These are phyloP conservation scores for Pectinophora gossypiella DNA, from an alignment of 1,140 invertebrate species.

Conservation along the genomic window DNA sequence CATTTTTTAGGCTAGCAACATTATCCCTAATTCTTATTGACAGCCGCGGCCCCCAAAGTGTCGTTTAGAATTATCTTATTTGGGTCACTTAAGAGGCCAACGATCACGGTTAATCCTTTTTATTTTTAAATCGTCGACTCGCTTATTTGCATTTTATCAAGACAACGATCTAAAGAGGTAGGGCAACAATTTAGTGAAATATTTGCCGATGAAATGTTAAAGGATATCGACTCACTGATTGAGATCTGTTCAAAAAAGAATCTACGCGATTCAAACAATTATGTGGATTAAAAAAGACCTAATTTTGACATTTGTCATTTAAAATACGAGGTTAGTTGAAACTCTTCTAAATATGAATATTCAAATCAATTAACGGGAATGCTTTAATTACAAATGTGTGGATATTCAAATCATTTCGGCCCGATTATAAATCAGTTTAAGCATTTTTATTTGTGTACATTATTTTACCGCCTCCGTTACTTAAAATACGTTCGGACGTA, in stretches of 20 bases:
- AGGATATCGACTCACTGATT: conserved; percentile 42
- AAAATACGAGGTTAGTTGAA: too few relatives aligned
- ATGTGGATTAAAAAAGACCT: neutral
- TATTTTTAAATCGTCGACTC: conserved; percentile 54
- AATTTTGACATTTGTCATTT: too few relatives aligned
- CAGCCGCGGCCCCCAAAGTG: conserved; percentile 39
- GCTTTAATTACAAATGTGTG: conserved; percentile 32
- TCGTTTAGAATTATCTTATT: conserved; percentile 63
- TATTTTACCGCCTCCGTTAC: conserved; percentile 44
- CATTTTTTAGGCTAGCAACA: conserved; percentile 49
- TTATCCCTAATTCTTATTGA: conserved; percentile 64
- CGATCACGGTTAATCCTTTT: conserved; percentile 56
- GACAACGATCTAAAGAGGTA: conserved; percentile 49
- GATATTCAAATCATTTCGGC: conserved; percentile 27
- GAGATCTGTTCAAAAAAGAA: conserved; percentile 44
- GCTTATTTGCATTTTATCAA: conserved; percentile 64
- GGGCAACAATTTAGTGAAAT: conserved; percentile 56
- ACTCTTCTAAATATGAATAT: conserved; percentile 3
- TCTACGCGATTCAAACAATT: conserved; percentile 25
- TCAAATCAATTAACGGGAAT: conserved; percentile 35
- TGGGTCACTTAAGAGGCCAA: conserved; percentile 62
- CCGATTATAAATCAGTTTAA: conserved; percentile 38
- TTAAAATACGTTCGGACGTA: conserved; percentile 16
- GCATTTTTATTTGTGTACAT: conserved; percentile 34
- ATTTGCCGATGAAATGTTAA: conserved; percentile 55